phyloP scores from a whole-genome alignment of 2,113 vertebrate genomes.

The Cyprinodon tularosa region DNA sequence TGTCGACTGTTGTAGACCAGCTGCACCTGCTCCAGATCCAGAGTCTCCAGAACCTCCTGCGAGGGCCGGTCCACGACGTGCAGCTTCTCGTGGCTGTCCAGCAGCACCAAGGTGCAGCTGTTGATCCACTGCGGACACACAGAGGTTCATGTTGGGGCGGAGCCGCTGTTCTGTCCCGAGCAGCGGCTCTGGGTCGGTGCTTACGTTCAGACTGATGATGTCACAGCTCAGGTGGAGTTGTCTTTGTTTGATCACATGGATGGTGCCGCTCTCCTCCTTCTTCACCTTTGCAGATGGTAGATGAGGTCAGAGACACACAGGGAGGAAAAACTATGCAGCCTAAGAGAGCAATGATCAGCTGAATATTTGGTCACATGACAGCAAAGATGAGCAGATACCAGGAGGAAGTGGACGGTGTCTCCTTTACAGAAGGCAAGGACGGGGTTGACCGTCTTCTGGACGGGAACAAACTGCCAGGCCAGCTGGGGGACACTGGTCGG shows the following conservation, averaged over 20 bases:
- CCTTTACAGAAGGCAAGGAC: slow-evolving; percentile 96
- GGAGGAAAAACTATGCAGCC: neutral
- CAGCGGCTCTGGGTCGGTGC: slow-evolving; percentile 49
- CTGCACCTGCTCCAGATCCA: slow-evolving; percentile 94
- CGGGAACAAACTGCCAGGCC: slow-evolving; percentile 94
- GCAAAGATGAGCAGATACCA: slow-evolving; percentile 78
- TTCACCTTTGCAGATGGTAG: slow-evolving; percentile 84
- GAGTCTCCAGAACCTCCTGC: slow-evolving; percentile 90
- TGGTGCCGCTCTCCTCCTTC: slow-evolving; percentile 92
- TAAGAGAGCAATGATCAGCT: too few species aligned
- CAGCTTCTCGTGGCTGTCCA: slow-evolving; percentile 95
- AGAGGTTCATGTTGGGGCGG: neutral
- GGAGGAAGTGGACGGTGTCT: slow-evolving; percentile 91
- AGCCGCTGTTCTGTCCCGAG: neutral
- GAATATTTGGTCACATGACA: neutral
- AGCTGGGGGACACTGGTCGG: slow-evolving; percentile 94
- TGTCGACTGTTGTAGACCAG: slow-evolving; percentile 97
- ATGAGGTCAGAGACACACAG: neutral
- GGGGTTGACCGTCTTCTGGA: slow-evolving; percentile 89
- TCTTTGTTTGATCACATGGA: slow-evolving; percentile 96
- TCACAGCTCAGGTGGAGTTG: slow-evolving; percentile 94
- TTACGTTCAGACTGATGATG: slow-evolving; percentile 96
- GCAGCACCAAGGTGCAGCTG: slow-evolving; percentile 88
- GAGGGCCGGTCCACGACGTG: slow-evolving; percentile 93
- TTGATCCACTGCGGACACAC: slow-evolving; percentile 90